Percentiles rank a stretch among this genome's conserved stretches.
Evolutionary conservation across 2,113 vertebrate species (phyloP).

Genomic region (Gymnorhina tibicen): DNA sequence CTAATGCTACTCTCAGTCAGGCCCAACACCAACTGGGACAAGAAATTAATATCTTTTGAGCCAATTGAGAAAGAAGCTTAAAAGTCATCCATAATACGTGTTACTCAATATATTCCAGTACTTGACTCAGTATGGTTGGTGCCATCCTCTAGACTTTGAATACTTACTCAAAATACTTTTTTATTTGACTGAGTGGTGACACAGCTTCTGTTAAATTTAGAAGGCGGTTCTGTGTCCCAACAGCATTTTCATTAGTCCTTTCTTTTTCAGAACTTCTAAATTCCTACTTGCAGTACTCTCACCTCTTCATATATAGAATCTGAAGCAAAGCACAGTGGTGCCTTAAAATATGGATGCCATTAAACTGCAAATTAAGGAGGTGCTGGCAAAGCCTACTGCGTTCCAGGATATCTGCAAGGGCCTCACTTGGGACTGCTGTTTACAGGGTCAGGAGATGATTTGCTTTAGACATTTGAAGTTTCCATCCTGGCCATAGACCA

Average conservation of each 20-base stretch:
- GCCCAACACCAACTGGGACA: not conserved
- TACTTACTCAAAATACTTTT: not conserved
- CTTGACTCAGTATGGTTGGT: not conserved
- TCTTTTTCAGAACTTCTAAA: not conserved
- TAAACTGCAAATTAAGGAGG: not conserved
- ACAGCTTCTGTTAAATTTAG: not conserved
- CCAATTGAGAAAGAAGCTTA: not conserved
- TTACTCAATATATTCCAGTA: not conserved
- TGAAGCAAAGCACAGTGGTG: not conserved
- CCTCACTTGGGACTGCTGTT: not conserved
- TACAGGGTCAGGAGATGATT: not conserved
- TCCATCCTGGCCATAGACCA: not conserved
- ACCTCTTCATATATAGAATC: not conserved
- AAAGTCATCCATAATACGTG: not conserved
- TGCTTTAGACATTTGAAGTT: not conserved
- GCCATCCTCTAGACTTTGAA: not conserved
- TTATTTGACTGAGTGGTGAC: not conserved
- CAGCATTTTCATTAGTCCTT: not conserved
- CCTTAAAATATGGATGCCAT: not conserved
- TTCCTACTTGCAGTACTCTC: not conserved
- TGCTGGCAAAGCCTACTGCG: rapidly evolving
- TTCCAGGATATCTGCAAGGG: not conserved
- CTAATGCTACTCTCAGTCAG: not conserved
- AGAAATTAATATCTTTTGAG: not conserved
- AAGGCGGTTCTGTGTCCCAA: not conserved